Base-by-base conservation (phyloP, 2,888 invertebrate genomes). In the Brenthis hecate region DNA sequence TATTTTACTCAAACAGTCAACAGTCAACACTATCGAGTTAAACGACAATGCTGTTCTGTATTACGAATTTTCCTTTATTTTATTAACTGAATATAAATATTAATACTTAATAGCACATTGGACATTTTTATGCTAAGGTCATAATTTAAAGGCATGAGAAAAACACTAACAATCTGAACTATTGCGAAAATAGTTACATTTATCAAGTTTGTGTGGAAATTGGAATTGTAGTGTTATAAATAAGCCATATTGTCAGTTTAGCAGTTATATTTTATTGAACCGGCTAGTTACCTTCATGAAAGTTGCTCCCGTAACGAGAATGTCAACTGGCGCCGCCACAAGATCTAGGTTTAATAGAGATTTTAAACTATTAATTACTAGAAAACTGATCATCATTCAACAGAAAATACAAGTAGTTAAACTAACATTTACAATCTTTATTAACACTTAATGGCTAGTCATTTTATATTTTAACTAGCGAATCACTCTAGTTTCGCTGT, bases 201-300 rank as follows among this genome's bases (percentile, higher is more conserved):
- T 51, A 61, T 32, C 56, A 63, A 47, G 50, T 68, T 67, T 54
- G 16, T 32, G 51, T 51, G 57, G 55, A 68, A 68, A 68, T 66
- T 60, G 51, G 58, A 19, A 60, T 56, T 68, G 57, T 50, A 58
- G 16, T 50, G 56, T 60, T 57, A 51, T 69, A 73, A 69, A 73
- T 71, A 68, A 69, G 61, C 47, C 56, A 48, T 65, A 65, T 72
- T 69, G 72, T 73, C 73, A 74, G 74, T 74, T 72, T 71, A 74
- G 43, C 43, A 55, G 69, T 71, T 70, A 73, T 73, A 72, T 75
- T 73, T 73, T 67, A 84, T 86, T 81, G 81, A 87, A 86, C 86
- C 82, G 86, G 87, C 85, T 85, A 78, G 87, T 87, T 87, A 82
- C 84, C 85, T 88, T 89, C 89, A 90, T 87, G 91, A 91, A 91